These are phyloP conservation scores for Eupithecia abbreviata DNA, from an alignment of 2,888 invertebrate species.

Conservation along the genomic window DNA sequence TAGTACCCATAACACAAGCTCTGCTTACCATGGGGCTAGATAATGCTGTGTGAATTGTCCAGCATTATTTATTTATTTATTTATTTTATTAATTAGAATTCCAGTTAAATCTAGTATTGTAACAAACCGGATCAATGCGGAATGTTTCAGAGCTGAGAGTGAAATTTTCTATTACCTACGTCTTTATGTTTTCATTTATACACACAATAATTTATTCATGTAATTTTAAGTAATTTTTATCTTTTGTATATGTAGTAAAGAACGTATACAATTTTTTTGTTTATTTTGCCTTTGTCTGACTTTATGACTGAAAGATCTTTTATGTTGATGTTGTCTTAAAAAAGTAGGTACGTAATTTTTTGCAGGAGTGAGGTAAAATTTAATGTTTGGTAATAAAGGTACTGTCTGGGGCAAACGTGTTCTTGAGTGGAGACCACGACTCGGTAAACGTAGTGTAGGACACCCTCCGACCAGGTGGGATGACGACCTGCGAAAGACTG, in stretches of 20 bases:
- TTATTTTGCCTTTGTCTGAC: slow-evolving; percentile 23
- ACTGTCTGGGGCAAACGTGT: too few species aligned
- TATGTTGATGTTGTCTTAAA: slow-evolving; percentile 18
- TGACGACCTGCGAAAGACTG: too few species aligned
- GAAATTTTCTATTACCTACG: background rate
- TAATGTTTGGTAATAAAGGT: background rate
- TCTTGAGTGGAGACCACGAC: too few species aligned
- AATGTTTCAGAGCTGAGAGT: background rate
- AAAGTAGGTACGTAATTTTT: background rate
- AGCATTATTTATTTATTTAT: too few species aligned
- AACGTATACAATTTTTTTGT: slow-evolving; percentile 23
- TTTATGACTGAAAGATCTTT: slow-evolving; percentile 17
- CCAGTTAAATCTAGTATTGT: background rate
- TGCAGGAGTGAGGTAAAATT: background rate
- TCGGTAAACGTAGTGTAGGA: too few species aligned
- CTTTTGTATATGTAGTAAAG: slow-evolving; percentile 23
- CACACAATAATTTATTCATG: slow-evolving; percentile 4
- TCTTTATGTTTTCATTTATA: slow-evolving; percentile 5
- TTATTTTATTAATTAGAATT: background rate
- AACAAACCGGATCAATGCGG: background rate
- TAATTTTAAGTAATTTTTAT: slow-evolving; percentile 10
- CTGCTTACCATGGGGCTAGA: too few species aligned
- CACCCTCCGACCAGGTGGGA: too few species aligned
- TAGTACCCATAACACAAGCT: too few species aligned
- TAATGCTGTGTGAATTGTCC: too few species aligned